Base-by-base conservation (phyloP, 2,113 vertebrate species). In the Cepphus grylle region DNA sequence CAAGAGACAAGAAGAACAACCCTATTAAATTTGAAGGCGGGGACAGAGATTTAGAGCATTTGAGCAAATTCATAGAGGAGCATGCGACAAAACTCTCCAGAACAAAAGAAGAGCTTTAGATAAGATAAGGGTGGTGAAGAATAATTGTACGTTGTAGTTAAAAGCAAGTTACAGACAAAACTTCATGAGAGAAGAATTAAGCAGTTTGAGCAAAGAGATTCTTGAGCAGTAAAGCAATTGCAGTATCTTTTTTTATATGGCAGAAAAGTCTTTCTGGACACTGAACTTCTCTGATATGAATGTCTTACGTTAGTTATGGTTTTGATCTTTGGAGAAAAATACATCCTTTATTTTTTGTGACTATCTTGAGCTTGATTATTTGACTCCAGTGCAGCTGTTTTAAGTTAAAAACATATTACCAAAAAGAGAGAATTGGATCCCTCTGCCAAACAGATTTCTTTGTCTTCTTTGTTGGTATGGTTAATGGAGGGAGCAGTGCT, bases 51-150 rank as follows among this genome's bases (percentile, higher is more conserved):
- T 72, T 99, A 69, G 99, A 99, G 53, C 98, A 98, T 45, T 91
- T 99, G 53, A 99, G 98, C 94, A 99, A 98, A 97, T 99, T 99
- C 90, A 27, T 99, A 93, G 99, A 99, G 92, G 95, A 99, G 84
- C 99, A 99, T 19, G 97, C 97, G 8, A 98, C 99, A 72, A 98
- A 98, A 97, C 95, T 98, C 66, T 98, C 98, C 91, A 97, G 94
- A 85, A 98, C 97, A 94, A 98, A 97, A 98, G 99, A 99, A 40
- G 99, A 99, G 95, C 99, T 99, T 73, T 99, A 98, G 98, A 89
- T 93, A 79, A 91, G 62, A 25, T 47, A 63, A 43, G 59, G 61
- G 38, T 71, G 79, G 76, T 32, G 20, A 91, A 71, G 49, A 72
- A 78, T 76, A 92, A 59, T 82, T 69, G 53, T 87, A 74, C 15